Base-by-base conservation (phyloP, 2,113 vertebrate genomes). In the Ageneiosus marmoratus region DNA sequence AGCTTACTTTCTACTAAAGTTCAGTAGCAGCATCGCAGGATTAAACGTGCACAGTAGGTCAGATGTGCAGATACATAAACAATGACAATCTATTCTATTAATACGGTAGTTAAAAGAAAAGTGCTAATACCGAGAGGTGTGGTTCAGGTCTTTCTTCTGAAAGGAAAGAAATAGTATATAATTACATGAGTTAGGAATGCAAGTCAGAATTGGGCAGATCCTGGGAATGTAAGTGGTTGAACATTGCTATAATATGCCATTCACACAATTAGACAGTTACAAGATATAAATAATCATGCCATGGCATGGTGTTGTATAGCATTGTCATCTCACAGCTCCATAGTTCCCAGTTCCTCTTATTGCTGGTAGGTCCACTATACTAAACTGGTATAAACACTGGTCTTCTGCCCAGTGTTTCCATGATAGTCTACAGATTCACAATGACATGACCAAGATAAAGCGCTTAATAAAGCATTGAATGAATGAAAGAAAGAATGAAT, bases 71-170 rank as follows among this genome's bases (percentile, higher is more conserved):
- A 86, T 53, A 86, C 50, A 69, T 83, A 65, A 86, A 83, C 84
- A 86, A 78, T 13, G 84, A 88, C 82, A 88, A 84, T 87, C 86
- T 80, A 87, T 87, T 83, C 82, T 84, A 77, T 87, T 88, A 82
- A 86, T 79, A 78, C 85, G 81, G 81, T 58, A 85, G 81, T 62
- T 81, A 82, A 80, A 87, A 77, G 70, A 69, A 86, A 62, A 87
- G 75, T 81, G 78, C 83, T 87, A 81, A 87, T 53, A 84, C 82
- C 65, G 18, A 65, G 69, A 75, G 83, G 74, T 77, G 55, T 22
- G 80, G 84, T 70, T 86, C 79, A 84, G 75, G 75, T 78, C 51
- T 84, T 86, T 84, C 82, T 85, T 87, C 81, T 80, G 65, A 56
- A 63, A 5, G 11, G 46, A 65, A 1, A 20, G 63, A 67, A 67